These are phyloP conservation scores for Vicugna pacos DNA, from an alignment of 2,113 vertebrate genomes.

Conservation along the genomic window DNA sequence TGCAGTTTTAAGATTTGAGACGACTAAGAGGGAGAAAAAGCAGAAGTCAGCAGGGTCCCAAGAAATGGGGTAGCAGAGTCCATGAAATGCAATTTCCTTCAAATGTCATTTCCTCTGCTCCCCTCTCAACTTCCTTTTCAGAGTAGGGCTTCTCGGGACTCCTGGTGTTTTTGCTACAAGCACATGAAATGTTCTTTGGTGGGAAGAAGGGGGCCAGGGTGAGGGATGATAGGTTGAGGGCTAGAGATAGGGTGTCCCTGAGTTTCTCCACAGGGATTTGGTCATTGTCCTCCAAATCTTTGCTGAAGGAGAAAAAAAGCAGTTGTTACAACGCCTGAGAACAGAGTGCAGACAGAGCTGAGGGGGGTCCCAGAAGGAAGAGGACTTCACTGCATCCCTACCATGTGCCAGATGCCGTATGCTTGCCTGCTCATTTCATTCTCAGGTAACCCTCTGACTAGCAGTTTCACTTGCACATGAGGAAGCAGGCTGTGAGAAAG, in stretches of 20 bases:
- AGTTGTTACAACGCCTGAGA: not conserved
- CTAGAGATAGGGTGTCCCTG: not conserved
- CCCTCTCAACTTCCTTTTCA: not conserved
- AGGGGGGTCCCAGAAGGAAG: not conserved
- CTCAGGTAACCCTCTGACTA: not conserved
- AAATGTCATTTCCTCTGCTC: not conserved
- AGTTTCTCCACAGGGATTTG: not conserved
- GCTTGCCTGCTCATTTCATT: not conserved
- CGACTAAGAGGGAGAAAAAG: conserved; percentile 37
- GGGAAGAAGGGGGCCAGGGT: not conserved
- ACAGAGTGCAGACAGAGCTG: not conserved
- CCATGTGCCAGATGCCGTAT: not conserved
- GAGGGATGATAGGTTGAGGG: not conserved
- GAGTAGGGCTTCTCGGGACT: not conserved
- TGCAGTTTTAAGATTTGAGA: not conserved
- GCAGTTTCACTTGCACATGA: not conserved
- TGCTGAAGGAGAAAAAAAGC: not conserved
- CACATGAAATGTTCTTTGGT: not conserved
- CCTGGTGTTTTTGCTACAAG: not conserved
- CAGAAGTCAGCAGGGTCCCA: conserved; percentile 33
- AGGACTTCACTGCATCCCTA: not conserved
- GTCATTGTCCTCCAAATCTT: not conserved
- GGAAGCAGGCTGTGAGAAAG: not conserved
- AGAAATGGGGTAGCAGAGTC: not conserved
- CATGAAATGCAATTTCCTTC: not conserved